These are phyloP conservation scores for Palythoa grandis DNA, from an alignment of 92 coral and sea anemone species.

Conservation along the genomic window DNA sequence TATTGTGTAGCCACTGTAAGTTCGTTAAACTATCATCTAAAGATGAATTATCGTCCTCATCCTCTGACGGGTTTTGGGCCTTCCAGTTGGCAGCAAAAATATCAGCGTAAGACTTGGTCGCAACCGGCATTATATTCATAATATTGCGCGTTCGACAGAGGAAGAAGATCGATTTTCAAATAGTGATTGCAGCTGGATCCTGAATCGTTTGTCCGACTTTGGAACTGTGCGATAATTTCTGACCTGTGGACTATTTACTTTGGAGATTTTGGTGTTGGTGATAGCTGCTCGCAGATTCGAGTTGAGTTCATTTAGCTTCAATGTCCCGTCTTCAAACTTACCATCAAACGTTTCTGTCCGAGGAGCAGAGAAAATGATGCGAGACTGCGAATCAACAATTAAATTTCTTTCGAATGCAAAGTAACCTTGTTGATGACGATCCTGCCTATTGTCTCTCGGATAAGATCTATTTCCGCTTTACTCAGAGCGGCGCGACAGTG, in stretches of 20 bases:
- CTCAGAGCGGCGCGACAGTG: not conserved
- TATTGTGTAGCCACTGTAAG: conserved; percentile 93
- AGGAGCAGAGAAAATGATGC: not conserved
- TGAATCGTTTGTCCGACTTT: conserved; percentile 8
- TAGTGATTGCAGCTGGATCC: conserved; percentile 6
- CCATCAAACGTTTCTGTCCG: not conserved
- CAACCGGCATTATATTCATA: conserved; percentile 80
- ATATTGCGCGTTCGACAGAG: conserved; percentile 40
- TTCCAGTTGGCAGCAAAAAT: conserved; percentile 98
- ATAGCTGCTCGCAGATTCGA: not conserved
- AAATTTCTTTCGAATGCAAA: conserved; percentile 62
- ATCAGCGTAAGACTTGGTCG: conserved; percentile 89
- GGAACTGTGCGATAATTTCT: conserved; percentile 18
- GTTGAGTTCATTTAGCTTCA: not conserved
- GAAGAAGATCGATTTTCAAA: conserved; percentile 11
- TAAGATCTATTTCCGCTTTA: conserved; percentile 18
- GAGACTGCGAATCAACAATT: conserved; percentile 32
- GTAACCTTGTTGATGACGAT: conserved; percentile 16
- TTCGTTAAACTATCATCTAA: conserved; percentile 95
- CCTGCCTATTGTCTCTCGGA: conserved; percentile 25
- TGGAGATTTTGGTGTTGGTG: not conserved
- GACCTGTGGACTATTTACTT: not conserved
- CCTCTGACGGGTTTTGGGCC: conserved; percentile 79
- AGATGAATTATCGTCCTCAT: conserved; percentile 66
- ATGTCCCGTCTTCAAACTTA: not conserved